Percentiles rank a stretch among this genome's conserved stretches.
phyloP scores from a whole-genome alignment of 1,140 invertebrate genomes.

The Platorchestia sp. region DNA sequence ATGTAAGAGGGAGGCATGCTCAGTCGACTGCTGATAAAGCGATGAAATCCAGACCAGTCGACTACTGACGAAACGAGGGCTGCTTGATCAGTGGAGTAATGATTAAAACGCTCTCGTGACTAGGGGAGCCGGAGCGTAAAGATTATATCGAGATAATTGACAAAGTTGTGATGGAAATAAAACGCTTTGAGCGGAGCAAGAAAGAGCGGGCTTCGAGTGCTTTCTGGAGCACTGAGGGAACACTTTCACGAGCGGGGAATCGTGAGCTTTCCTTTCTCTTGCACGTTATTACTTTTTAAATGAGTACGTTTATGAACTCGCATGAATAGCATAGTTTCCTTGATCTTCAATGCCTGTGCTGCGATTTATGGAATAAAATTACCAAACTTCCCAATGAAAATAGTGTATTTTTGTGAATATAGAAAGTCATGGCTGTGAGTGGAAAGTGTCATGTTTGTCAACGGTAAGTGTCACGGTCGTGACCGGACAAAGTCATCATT shows the following conservation, averaged over 20 bases:
- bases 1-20: background rate
- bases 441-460: too few relatives aligned
- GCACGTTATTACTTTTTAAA: background rate
- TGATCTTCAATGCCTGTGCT: too few relatives aligned
- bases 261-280: background rate
- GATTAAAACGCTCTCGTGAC: background rate
- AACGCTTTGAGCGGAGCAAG: conserved; percentile 15
- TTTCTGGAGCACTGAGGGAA: background rate
- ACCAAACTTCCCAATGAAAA: too few relatives aligned
- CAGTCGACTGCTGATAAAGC: too few relatives aligned
- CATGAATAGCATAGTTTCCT: background rate
- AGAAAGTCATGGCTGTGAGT: too few relatives aligned
- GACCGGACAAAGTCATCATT: too few relatives aligned
- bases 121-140: background rate
- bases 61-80: too few relatives aligned
- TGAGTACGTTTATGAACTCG: background rate
- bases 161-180: conserved; percentile 1
- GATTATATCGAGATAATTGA: conserved; percentile 35
- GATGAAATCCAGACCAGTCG: too few relatives aligned
- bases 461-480: too few relatives aligned
- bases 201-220: background rate
- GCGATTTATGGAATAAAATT: too few relatives aligned
- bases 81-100: background rate
- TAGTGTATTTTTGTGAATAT: too few relatives aligned
- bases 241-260: background rate